Evolutionary conservation across 2,113 vertebrate species (phyloP).

Genomic region (Cephalopterus ornatus): DNA sequence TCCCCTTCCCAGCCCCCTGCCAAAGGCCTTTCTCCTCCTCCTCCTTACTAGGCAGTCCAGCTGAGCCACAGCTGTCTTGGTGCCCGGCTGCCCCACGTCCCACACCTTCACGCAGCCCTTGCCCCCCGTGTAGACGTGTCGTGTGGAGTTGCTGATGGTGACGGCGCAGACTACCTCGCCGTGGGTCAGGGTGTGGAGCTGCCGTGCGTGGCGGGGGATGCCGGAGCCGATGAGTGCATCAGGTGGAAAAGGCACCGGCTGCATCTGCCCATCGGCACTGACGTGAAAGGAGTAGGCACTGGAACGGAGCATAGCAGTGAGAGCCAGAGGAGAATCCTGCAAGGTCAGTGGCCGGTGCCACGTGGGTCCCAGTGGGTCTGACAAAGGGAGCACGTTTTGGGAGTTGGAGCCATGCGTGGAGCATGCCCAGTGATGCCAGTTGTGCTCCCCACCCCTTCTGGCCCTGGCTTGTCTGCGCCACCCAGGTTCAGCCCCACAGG

Average conservation of each 20-base stretch:
- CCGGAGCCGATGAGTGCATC: slow-evolving; percentile 83
- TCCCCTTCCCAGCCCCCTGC: background rate
- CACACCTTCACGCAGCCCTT: slow-evolving; percentile 89
- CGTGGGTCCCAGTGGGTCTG: accelerated
- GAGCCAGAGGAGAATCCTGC: accelerated
- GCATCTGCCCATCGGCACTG: slow-evolving; percentile 91
- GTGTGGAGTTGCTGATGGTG: slow-evolving; percentile 89
- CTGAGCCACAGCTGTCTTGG: slow-evolving; percentile 87
- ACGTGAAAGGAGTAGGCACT: slow-evolving; percentile 74
- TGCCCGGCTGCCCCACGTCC: slow-evolving; percentile 89
- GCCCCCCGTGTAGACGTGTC: slow-evolving; percentile 88
- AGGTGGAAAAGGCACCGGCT: slow-evolving; percentile 86
- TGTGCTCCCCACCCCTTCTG: background rate
- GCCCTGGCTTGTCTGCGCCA: accelerated
- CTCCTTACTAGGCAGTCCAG: slow-evolving; percentile 83
- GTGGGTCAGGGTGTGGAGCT: slow-evolving; percentile 86
- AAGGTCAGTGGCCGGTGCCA: accelerated
- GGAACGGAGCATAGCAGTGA: background rate
- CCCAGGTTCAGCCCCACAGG: background rate
- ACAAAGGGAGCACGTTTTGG: accelerated
- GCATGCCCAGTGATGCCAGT: accelerated
- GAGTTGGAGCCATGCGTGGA: accelerated
- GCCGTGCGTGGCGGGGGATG: slow-evolving; percentile 83
- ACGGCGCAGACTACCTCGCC: slow-evolving; percentile 91
- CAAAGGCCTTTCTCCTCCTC: background rate